phyloP scores from a whole-genome alignment of 2,797 vertebrate species.

The Pogonophryne albipinna region DNA sequence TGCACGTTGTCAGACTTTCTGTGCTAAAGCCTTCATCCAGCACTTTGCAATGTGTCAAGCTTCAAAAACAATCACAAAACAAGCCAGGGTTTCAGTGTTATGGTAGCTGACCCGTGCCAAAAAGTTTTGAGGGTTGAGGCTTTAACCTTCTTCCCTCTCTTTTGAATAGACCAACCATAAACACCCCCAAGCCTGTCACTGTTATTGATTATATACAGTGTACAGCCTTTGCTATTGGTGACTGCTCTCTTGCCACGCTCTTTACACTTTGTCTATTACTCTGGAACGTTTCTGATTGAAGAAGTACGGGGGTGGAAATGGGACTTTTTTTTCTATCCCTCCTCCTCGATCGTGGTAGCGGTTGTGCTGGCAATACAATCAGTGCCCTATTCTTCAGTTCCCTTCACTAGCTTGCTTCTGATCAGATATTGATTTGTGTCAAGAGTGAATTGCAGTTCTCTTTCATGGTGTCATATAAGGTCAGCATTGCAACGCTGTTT shows the following conservation, averaged over 20 bases:
- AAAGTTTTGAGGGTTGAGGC: neutral
- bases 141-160: neutral
- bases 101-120: neutral
- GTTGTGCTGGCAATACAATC: conserved; percentile 22
- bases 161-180: conserved; percentile 4
- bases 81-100: neutral
- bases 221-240: neutral
- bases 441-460: conserved; percentile 17
- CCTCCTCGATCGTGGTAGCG: neutral
- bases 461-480: conserved; percentile 2
- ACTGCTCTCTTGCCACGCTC: neutral
- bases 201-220: conserved; percentile 36
- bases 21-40: conserved; percentile 28
- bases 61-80: conserved; percentile 23
- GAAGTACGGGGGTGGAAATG: conserved; percentile 5
- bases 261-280: conserved; percentile 5
- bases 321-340: neutral
- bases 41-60: conserved; percentile 7
- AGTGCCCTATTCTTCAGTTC: neutral
- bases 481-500: conserved; percentile 8
- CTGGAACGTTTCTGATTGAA: conserved; percentile 20
- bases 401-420: conserved; percentile 5
- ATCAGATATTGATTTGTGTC: conserved; percentile 52
- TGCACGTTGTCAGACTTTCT: neutral
- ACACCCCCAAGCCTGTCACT: conserved; percentile 13